These are phyloP conservation scores for Chymomyza procnemis DNA, from an alignment of 2,888 invertebrate genomes.

Conservation along the genomic window DNA sequence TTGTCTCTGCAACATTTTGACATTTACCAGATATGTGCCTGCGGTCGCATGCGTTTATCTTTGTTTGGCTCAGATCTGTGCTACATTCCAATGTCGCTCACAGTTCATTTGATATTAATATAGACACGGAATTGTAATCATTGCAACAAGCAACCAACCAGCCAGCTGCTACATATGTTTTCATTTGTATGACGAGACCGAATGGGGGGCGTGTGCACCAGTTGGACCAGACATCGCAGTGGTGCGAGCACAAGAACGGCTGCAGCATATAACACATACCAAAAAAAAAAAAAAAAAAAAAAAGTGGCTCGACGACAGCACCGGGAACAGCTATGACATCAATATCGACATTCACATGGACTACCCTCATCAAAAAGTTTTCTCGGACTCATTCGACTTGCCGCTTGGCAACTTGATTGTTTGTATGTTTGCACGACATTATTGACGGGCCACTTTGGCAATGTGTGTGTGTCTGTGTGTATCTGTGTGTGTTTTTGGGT, in stretches of 20 bases:
- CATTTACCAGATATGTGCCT: constrained; percentile 10
- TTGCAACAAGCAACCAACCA: background rate
- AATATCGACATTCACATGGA: constrained; percentile 26
- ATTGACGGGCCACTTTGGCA: constrained; percentile 67
- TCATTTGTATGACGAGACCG: constrained; percentile 62
- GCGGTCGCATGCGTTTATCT: background rate
- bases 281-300: background rate
- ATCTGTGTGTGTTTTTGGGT: constrained; percentile 10
- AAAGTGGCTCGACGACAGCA: background rate
- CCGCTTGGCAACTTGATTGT: constrained; percentile 66
- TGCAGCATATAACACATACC: background rate
- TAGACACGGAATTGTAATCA: constrained; percentile 30
- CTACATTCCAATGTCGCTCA: constrained; percentile 55
- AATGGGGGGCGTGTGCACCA: background rate
- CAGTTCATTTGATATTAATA: constrained; percentile 73
- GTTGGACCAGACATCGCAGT: background rate
- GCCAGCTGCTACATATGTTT: constrained; percentile 66
- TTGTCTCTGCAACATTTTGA: constrained; percentile 4
- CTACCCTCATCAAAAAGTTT: constrained; percentile 72
- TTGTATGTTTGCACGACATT: constrained; percentile 61
- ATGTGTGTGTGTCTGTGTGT: constrained; percentile 20
- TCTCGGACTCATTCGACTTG: constrained; percentile 10
- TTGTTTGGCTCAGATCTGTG: constrained; percentile 3
- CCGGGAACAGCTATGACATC: background rate
- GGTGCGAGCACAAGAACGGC: background rate